Base-by-base conservation (phyloP, 1,140 invertebrate species). In the Caenorhabditis tropicalis region DNA sequence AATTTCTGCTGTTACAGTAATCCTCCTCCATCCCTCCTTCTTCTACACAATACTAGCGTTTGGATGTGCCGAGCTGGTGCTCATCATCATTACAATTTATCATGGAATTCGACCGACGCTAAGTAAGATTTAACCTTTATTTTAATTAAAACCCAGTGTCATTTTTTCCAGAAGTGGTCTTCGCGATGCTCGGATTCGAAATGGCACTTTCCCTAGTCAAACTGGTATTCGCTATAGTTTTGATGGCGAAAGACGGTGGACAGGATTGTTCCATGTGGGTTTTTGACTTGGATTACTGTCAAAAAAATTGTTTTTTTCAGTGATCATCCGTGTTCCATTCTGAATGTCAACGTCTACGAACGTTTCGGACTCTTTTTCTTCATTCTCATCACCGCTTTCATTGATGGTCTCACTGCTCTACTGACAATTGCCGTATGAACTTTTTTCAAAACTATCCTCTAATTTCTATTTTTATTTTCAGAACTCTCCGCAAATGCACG, bases 401-500 rank as follows among this genome's bases (percentile, higher is more conserved):
- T 12, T 15, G 65, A 74, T 74, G 65, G 65, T 12, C 65, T 74
- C 7, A 46, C 36, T 15, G 65, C 65, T 2, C 65, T 74, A 7
- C 15, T 74, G 36, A 74, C 65, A 1, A 74, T 74, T 43, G 65
- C 65, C 4, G 65, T 74, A 43, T 12, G 65, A 36, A 16, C 39
- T 29, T 36, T 24, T 6, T 6, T 19, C 0, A 19, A 65, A 19
- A 10, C 16, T 1, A 65, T 19, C 19, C 9, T 10, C 19, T 43
- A 27, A 21, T 39, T 36, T 9, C 0, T 6, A 4, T 24, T 39
- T 2, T 2, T 43, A 12, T 31, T 21, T 74, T 16, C 36, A 74
- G 65, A 74, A 74, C 15, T 74, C 65, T 3, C 65, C 65, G 9
- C 65, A 74, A 74, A 74, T 74, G 65, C 65, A 74, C 65, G 36